These are phyloP conservation scores for Chlorodrepanis virens DNA, from an alignment of 2,113 vertebrate species.

Conservation along the genomic window DNA sequence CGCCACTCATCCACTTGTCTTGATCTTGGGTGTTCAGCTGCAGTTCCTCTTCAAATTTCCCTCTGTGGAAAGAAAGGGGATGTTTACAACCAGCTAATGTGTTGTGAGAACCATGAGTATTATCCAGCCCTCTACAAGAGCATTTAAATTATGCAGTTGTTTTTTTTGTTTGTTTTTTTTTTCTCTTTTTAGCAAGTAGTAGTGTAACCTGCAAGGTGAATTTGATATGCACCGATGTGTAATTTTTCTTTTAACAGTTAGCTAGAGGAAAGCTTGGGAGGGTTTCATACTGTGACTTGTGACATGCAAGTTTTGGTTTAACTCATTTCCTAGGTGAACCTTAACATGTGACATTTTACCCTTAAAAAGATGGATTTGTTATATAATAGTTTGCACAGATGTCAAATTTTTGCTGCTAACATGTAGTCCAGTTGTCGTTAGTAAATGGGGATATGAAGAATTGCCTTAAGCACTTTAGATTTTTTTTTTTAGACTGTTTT, in stretches of 20 bases:
- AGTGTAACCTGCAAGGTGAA: background rate
- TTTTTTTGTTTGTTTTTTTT: background rate
- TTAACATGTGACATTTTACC: background rate
- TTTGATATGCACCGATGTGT: background rate
- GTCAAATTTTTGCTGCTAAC: conserved; percentile 57
- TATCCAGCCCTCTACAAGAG: background rate
- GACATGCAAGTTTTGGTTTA: background rate
- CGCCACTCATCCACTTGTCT: background rate
- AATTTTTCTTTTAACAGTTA: background rate
- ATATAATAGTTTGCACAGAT: conserved; percentile 45
- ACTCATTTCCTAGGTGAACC: background rate
- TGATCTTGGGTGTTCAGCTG: background rate
- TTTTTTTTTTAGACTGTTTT: conserved; percentile 4
- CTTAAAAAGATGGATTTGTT: background rate
- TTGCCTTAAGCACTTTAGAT: conserved; percentile 78
- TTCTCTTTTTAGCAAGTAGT: background rate
- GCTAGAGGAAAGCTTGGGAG: background rate
- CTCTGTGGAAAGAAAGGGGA: background rate
- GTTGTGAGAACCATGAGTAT: background rate
- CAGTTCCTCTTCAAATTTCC: background rate
- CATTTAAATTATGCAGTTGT: background rate
- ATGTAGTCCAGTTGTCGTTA: conserved; percentile 36
- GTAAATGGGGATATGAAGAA: conserved; percentile 60
- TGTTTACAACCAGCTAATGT: background rate
- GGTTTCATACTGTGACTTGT: conserved; percentile 13